Evolutionary conservation across 2,888 invertebrate genomes (phyloP).

Genomic region (Salticus scenicus): DNA sequence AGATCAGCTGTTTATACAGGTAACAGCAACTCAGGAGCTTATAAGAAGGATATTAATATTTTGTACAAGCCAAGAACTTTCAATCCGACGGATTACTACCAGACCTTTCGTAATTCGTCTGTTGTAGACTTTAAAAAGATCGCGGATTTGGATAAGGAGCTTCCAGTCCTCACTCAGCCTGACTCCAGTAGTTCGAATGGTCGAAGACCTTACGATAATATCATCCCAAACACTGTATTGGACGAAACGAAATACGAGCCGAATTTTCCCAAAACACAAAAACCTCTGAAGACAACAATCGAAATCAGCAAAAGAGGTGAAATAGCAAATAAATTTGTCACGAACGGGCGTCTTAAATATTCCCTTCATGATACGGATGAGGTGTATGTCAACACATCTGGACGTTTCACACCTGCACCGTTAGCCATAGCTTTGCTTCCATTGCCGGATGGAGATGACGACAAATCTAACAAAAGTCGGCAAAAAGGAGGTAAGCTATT

Average conservation of each 20-base stretch:
- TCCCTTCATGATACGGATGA: slow-evolving; percentile 29
- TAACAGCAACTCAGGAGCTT: neutral
- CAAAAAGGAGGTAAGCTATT: slow-evolving; percentile 19
- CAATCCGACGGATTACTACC: slow-evolving; percentile 33
- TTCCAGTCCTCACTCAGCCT: slow-evolving; percentile 45
- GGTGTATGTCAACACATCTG: slow-evolving; percentile 30
- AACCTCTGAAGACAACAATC: neutral
- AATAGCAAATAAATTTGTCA: slow-evolving; percentile 18
- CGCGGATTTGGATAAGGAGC: neutral
- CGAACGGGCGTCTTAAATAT: slow-evolving; percentile 50
- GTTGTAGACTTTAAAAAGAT: neutral
- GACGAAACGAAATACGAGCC: slow-evolving; percentile 19
- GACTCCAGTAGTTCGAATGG: slow-evolving; percentile 33
- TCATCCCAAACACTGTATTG: neutral
- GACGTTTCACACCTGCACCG: slow-evolving; percentile 24
- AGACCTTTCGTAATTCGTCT: slow-evolving; percentile 34
- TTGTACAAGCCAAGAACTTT: slow-evolving; percentile 23
- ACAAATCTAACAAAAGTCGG: neutral
- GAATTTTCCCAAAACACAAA: slow-evolving; percentile 2
- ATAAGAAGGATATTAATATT: slow-evolving; percentile 5
- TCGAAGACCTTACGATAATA: slow-evolving; percentile 2
- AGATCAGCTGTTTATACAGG: too few species aligned
- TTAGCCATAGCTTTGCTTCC: slow-evolving; percentile 47
- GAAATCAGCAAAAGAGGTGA: slow-evolving; percentile 16
- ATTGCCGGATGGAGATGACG: neutral